A percentile compares a stretch with the other conserved stretches of the same genome.
Conservation (phyloP, 2,113 vertebrate species). For the Osmerus eperlanus region DNA sequence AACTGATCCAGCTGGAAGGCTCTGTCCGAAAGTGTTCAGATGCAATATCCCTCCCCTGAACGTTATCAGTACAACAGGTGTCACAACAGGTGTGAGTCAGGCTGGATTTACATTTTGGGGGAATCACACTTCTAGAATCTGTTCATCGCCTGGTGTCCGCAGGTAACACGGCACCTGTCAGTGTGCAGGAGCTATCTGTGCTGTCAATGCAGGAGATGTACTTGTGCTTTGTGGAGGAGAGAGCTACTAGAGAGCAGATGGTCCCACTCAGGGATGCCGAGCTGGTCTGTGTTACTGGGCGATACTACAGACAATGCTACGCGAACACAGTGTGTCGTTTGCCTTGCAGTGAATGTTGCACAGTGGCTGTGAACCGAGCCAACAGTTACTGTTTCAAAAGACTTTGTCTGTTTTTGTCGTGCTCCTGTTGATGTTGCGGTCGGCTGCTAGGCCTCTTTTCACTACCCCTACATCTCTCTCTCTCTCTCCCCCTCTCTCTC, state of each 20-base stretch:
- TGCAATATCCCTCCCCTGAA: too few relatives aligned
- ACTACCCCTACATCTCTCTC: not conserved
- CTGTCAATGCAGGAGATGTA: not conserved
- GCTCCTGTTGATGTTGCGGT: too few relatives aligned
- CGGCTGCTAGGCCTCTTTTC: not conserved
- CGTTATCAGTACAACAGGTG: too few relatives aligned
- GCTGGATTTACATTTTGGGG: too few relatives aligned
- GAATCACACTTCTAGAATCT: too few relatives aligned
- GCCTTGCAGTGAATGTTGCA: constrained; percentile 38
- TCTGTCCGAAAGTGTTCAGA: too few relatives aligned
- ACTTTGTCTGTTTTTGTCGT: constrained; percentile 15
- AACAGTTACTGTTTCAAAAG: constrained; percentile 30
- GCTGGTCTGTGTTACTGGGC: constrained; percentile 44
- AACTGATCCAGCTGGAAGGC: too few relatives aligned
- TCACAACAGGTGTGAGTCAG: too few relatives aligned
- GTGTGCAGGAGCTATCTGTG: too few relatives aligned
- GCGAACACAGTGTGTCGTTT: constrained; percentile 52
- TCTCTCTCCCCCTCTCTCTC: not conserved
- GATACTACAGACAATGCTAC: constrained; percentile 55
- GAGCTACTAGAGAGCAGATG: constrained; percentile 54
- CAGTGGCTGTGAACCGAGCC: constrained; percentile 28
- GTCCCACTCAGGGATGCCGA: constrained; percentile 35
- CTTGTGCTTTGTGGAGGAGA: constrained; percentile 33
- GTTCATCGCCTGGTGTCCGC: too few relatives aligned
- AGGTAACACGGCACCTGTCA: too few relatives aligned